Conservation (phyloP, 2,113 vertebrate genomes). For the Gyps fulvus region DNA sequence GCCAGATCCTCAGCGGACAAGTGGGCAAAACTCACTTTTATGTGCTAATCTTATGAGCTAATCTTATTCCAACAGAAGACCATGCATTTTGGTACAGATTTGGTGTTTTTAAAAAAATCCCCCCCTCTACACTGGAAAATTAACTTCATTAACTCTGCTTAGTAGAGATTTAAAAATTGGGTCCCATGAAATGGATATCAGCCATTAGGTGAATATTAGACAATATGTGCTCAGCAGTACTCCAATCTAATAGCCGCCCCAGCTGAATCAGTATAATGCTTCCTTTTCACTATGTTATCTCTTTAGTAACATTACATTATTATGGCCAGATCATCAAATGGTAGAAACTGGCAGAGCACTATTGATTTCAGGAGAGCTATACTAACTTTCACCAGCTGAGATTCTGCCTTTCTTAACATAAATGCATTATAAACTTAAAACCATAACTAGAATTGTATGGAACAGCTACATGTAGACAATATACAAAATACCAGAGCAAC, state of each 20-base stretch:
- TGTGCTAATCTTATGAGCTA: neutral
- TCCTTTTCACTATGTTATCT: constrained; percentile 25
- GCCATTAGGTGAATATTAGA: constrained; percentile 48
- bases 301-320: constrained; percentile 23
- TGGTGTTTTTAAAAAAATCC: neutral
- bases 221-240: constrained; percentile 48
- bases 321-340: constrained; percentile 42
- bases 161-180: neutral
- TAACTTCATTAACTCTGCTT: neutral
- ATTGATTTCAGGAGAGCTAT: constrained; percentile 29
- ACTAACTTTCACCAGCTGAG: neutral
- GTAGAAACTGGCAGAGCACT: neutral
- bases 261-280: constrained; percentile 38
- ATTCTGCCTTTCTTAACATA: neutral
- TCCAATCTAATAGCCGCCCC: constrained; percentile 17
- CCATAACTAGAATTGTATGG: neutral
- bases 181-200: constrained; percentile 19
- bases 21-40: neutral
- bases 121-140: neutral
- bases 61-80: neutral
- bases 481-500: neutral
- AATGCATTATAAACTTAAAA: neutral
- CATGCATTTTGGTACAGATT: neutral
- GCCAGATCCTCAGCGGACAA: neutral
- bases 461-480: neutral